A percentile compares a stretch with the other conserved stretches of the same genome.
Conservation (phyloP, 53 echinoderm and acorn worm genomes). For the Crossaster papposus region DNA sequence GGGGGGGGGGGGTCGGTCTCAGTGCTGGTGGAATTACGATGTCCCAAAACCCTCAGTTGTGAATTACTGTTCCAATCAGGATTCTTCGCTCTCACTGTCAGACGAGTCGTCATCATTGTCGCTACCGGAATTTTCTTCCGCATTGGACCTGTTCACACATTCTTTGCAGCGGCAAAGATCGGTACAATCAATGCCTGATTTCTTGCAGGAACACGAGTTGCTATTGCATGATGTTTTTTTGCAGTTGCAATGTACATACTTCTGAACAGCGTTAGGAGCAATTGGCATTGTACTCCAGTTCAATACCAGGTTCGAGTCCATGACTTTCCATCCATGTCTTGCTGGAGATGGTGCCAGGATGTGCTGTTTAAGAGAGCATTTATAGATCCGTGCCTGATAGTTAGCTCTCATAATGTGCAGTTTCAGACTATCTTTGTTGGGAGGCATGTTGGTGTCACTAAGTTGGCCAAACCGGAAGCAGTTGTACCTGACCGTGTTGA, state of each 20-base stretch:
- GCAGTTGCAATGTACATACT: too few species aligned
- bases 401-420: constrained; percentile 45
- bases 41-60: too few species aligned
- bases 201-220: constrained; percentile 49
- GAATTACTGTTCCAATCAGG: too few species aligned
- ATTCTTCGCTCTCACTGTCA: constrained; percentile 31
- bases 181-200: constrained; percentile 31
- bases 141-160: constrained; percentile 7
- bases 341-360: constrained; percentile 18
- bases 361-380: constrained; percentile 24
- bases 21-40: too few species aligned
- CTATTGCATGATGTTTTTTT: too few species aligned
- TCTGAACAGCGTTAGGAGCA: constrained; percentile 50
- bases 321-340: constrained; percentile 39
- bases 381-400: constrained; percentile 41
- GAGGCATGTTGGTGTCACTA: constrained; percentile 42
- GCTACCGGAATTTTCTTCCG: constrained; percentile 11
- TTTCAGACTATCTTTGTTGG: too few species aligned
- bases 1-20: too few species aligned
- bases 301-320: background rate
- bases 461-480: constrained; percentile 53
- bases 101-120: constrained; percentile 28
- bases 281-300: constrained; percentile 46
- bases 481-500: constrained; percentile 48
- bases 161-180: too few species aligned